Evolutionary conservation across 2,888 invertebrate genomes (phyloP), one percentile per base, ranked within the genome.

Genomic region (Euproctis similis): DNA sequence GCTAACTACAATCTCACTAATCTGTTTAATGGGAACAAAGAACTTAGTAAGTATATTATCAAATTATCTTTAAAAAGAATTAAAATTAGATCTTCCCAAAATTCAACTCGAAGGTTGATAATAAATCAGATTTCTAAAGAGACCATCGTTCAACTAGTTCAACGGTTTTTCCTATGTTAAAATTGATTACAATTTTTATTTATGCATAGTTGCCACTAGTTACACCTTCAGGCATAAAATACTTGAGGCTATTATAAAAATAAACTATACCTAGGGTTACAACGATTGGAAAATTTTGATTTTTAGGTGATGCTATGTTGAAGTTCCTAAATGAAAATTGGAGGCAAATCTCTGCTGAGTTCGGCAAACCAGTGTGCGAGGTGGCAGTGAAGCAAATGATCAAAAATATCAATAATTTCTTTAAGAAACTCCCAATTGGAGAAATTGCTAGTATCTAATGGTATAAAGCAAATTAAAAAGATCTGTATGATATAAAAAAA

Each of bases 241-340:
- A n/a, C n/a, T n/a, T n/a, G n/a, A n/a, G n/a, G n/a, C n/a, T n/a
- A n/a, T n/a, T n/a, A n/a, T n/a, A n/a, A n/a, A n/a, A n/a, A n/a
- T n/a, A n/a, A n/a, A n/a, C n/a, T n/a, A n/a, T n/a, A n/a, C n/a
- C n/a, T n/a, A n/a, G n/a, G n/a, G n/a, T n/a, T n/a, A n/a, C n/a
- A n/a, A n/a, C n/a, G n/a, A n/a, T n/a, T n/a, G n/a, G n/a, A n/a
- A n/a, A n/a, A n/a, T n/a, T n/a, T 19, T 14, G 14, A 4, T 14
- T 59, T 55, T 12, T 46, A 80, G 81, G 76, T 61, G 65, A 71
- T 0, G 26, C 66, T 0, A 67, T 74, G 63, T 39, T 68, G 6
- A 39, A 17, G 0, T 74, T 78, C 39, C 34, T 80, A 17, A 81
- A 80, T 29, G 61, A 70, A 0, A 80, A 80, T 27, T 80, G 76